A percentile compares a stretch with the other conserved stretches of the same genome.
These are phyloP conservation scores for Laspeyria flexula DNA, from an alignment of 2,888 invertebrate species.

Conservation along the genomic window DNA sequence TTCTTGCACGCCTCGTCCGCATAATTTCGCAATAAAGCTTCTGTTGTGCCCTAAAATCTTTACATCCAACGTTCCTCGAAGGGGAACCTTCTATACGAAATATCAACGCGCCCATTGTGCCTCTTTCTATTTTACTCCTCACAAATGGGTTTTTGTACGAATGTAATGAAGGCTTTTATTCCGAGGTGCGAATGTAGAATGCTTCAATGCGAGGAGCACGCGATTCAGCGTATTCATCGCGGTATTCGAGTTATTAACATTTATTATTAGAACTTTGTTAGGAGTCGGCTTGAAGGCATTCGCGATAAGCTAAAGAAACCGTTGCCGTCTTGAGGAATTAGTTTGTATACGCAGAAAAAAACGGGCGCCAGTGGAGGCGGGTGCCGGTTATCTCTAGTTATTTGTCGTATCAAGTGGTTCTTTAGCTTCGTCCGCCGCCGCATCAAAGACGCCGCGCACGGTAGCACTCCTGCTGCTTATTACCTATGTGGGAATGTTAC, in stretches of 20 bases:
- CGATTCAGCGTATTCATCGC: constrained; percentile 48
- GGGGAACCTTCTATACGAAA: constrained; percentile 81
- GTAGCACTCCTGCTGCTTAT: constrained; percentile 69
- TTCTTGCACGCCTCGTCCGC: constrained; percentile 71
- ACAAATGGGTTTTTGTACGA: constrained; percentile 79
- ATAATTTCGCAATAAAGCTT: constrained; percentile 78
- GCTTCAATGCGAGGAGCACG: constrained; percentile 55
- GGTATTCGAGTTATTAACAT: constrained; percentile 40
- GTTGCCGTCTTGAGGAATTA: constrained; percentile 63
- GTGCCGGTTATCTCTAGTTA: constrained; percentile 77
- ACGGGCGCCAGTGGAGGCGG: constrained; percentile 66
- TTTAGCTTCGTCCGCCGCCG: constrained; percentile 63
- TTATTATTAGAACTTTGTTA: constrained; percentile 37
- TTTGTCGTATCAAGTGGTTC: constrained; percentile 82
- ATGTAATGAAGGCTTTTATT: constrained; percentile 81
- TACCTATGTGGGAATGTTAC: constrained; percentile 69
- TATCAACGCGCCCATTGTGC: constrained; percentile 77
- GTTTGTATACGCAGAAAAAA: constrained; percentile 71
- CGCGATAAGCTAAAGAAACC: constrained; percentile 60
- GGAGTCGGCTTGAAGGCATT: constrained; percentile 23
- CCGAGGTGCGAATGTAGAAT: constrained; percentile 77
- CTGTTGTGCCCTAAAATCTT: constrained; percentile 74
- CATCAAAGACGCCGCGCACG: constrained; percentile 76
- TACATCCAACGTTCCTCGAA: constrained; percentile 55
- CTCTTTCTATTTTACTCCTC: constrained; percentile 74